Evolutionary conservation across 2,797 vertebrate genomes (phyloP), one percentile per base, ranked within the genome.

Genomic region (Vespertilio murinus): DNA sequence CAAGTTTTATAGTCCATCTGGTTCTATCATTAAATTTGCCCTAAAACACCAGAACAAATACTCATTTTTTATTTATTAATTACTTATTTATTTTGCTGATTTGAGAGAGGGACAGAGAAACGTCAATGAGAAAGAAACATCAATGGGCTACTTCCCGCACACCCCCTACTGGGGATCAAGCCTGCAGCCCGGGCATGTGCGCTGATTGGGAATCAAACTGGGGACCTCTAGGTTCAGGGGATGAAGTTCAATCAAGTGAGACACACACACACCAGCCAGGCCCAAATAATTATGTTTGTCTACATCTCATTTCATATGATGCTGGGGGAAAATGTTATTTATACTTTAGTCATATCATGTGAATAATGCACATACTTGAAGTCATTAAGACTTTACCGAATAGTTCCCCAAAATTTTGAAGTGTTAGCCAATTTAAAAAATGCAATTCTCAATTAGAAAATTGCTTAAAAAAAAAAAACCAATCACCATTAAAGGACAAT

Each of bases 41-140:
- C 94, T 79, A 73, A 92, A 90, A 95, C 25, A 80, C 23, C 42
- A 91, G 14, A 70, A 25, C 45, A 94, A 94, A 79, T 78, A 96
- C 70, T 20, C 75, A 83, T 54, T 54, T 81, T 81, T 73, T 91
- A 20, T 33, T 67, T 33, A 35, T 35, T 67, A 33, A 35, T 67
- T 67, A 61, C 2, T 61, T 61, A 64, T 17, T 64, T 64, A 64
- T 18, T 64, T 67, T 67, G 18, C n/a, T 67, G n/a, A 20, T 35
- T 67, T 67, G 17, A 67, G 64, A 67, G 64, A 65, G 64, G n/a
- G 64, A 65, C 30, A 33, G 30, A 65, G 64, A 65, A 65, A 35
- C 2, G 1, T 67, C 8, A 1, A 67, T 33, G 64, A 67, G n/a
- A 65, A n/a, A 67, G n/a, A 67, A 65, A 65, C n/a, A 33, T 65